Percentiles rank a stretch among this genome's conserved stretches.
These are phyloP conservation scores for Mythimna lalbum DNA, from an alignment of 2,888 invertebrate genomes.

Conservation along the genomic window DNA sequence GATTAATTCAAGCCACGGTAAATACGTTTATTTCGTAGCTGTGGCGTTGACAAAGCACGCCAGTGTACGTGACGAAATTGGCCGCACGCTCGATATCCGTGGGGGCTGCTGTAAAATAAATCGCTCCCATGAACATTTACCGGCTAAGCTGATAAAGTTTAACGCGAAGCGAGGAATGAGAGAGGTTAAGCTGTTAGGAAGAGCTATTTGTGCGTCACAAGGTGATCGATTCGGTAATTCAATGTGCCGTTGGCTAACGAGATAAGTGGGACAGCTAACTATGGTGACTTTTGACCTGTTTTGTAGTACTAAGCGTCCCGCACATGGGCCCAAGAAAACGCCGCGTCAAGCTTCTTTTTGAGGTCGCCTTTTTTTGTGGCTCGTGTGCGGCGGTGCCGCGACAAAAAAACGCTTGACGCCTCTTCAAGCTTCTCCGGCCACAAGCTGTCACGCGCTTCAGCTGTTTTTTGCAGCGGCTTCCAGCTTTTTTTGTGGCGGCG, in stretches of 20 bases:
- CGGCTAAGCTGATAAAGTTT: constrained; percentile 54
- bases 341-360: too few relatives aligned
- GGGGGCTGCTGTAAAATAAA: constrained; percentile 56
- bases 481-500: too few relatives aligned
- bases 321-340: too few relatives aligned
- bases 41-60: constrained; percentile 68
- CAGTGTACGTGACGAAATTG: constrained; percentile 68
- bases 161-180: constrained; percentile 39
- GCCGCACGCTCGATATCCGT: constrained; percentile 61
- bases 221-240: constrained; percentile 19
- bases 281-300: neutral
- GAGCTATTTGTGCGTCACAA: constrained; percentile 8
- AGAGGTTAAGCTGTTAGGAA: constrained; percentile 25
- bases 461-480: too few relatives aligned
- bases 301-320: neutral
- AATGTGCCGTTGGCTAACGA: neutral
- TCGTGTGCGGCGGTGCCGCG: too few relatives aligned
- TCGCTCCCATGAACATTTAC: constrained; percentile 59
- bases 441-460: too few relatives aligned
- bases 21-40: constrained; percentile 68
- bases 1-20: constrained; percentile 70
- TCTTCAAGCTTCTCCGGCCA: too few relatives aligned
- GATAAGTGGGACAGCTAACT: neutral
- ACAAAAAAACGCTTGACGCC: too few relatives aligned
- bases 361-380: too few relatives aligned